Base-by-base conservation (phyloP, 2,797 vertebrate species). In the Tokudaia muenninki region DNA sequence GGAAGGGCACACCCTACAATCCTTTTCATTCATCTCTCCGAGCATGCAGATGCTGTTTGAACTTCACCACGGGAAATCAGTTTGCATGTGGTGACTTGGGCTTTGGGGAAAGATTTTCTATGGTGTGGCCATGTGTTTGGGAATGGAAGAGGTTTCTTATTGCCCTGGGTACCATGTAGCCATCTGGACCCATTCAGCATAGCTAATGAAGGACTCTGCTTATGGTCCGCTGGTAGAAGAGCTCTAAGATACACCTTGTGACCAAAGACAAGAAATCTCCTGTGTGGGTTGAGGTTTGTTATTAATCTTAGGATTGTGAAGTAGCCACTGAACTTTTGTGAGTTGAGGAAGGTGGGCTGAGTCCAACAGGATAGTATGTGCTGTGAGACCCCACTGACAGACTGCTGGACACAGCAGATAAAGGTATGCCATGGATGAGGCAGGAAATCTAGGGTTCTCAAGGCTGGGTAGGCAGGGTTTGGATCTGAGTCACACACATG, bases 191-290 rank as follows among this genome's bases (percentile, higher is more conserved):
- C 7, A 7, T 7, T 81, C 19, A 13, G 26, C 8, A 2, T 3
- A 14, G 12, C 26, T 67, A 22, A 31, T 37, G 67, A 55, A 59
- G 47, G 41, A 14, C 31, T 84, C 44, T 0, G 6, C n/a, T 57
- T 47, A 50, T n/a, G 16, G 31, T 44, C 55, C 2, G 0, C 44
- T 10, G 0, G 3, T 16, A 44, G 57, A 6, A 47, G 11, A 88
- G 52, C 9, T 6, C 16, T 16, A 41, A 21, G n/a, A 22, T 13
- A 12, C 1, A 9, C 57, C 37, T 75, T 70, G 0, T 3, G 21
- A 34, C 4, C 21, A n/a, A 34, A n/a, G 77, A 29, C n/a, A 34
- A 59, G 34, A n/a, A 26, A 26, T 50, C 12, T 24, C 37, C 10
- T 57, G n/a, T 16, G 5, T 50, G 70, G 21, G 47, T 0, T 63